Base-by-base conservation (phyloP, 92 coral and sea anemone genomes). In the Montipora capitata region DNA sequence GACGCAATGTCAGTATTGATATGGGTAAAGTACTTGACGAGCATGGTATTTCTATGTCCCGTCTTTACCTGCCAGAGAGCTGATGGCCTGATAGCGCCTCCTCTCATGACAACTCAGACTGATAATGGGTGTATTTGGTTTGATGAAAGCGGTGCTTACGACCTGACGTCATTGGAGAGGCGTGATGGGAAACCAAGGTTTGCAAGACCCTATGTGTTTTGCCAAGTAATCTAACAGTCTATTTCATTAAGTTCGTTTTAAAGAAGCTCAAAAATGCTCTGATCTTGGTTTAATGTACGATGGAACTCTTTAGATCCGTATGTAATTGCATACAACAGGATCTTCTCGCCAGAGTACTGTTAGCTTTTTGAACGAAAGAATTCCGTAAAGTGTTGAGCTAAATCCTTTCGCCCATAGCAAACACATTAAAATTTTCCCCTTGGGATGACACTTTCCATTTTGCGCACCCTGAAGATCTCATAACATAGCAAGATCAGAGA, bases 121-220 rank as follows among this genome's bases (percentile, higher is more conserved):
- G 64, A 7, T 58, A 4, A 13, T 17, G n/a, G n/a, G n/a, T 58
- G 64, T 11, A 13, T 58, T 9, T 58, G 64, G 5, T 58, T 4
- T 58, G 64, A 58, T 11, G 64, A 17, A 15, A 17, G 64, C n/a
- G n/a, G 14, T 4, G 4, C n/a, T 0, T 58, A 58, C n/a, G 3
- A 58, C 64, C 14, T 58, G 15, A 4, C 64, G 4, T 17, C 64
- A 58, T 17, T 58, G 1, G n/a, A 58, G n/a, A 58, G 64, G n/a
- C 13, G n/a, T 58, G 64, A 58, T 58, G 64, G 64, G 64, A 9
- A 58, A 58, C 64, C 20, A 58, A 58, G 64, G 64, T 58, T 58
- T 12, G 64, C 64, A 58, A 58, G n/a, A 8, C 20, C 4, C n/a
- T 58, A 4, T 11, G 35, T 27, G 35, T 27, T 27, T 27, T 1